phyloP scores from a whole-genome alignment of 2,888 invertebrate species.

The Eristalis pertinax region DNA sequence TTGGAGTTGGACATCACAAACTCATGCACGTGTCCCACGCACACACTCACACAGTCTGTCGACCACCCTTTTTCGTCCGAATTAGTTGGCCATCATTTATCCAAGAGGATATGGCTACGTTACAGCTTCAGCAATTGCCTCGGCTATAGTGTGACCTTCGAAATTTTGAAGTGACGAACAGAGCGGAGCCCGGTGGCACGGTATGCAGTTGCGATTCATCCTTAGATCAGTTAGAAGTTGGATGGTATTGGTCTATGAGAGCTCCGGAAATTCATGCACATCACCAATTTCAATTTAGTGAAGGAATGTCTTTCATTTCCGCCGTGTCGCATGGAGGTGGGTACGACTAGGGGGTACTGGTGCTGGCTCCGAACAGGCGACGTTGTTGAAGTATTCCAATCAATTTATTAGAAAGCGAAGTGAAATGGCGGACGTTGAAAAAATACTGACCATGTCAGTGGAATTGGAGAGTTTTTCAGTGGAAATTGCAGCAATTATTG shows the following conservation, averaged over 20 bases:
- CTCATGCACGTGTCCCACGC: not conserved
- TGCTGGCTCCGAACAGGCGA: not conserved
- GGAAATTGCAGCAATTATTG: conserved; percentile 14
- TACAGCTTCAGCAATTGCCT: conserved; percentile 22
- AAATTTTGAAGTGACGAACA: not conserved
- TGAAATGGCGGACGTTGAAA: not conserved
- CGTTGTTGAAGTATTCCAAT: not conserved
- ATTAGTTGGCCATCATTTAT: conserved; percentile 34
- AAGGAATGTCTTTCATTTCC: conserved; percentile 40
- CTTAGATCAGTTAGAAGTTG: conserved; percentile 1
- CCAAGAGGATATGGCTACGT: conserved; percentile 4
- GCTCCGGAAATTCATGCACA: conserved; percentile 31
- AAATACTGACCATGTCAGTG: conserved; percentile 1
- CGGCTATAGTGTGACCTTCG: not conserved
- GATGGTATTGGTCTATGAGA: not conserved
- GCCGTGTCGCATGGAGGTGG: not conserved
- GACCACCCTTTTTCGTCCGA: not conserved
- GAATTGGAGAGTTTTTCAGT: not conserved
- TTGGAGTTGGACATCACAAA: conserved; percentile 38
- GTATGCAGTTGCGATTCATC: conserved; percentile 3
- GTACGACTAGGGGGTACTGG: not conserved
- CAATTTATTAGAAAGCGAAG: conserved; percentile 15
- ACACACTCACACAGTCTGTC: not conserved
- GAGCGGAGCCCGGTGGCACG: not conserved
- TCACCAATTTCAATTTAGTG: conserved; percentile 39